Conservation (phyloP, 2,797 vertebrate species). For the Gambusia yucatana region DNA sequence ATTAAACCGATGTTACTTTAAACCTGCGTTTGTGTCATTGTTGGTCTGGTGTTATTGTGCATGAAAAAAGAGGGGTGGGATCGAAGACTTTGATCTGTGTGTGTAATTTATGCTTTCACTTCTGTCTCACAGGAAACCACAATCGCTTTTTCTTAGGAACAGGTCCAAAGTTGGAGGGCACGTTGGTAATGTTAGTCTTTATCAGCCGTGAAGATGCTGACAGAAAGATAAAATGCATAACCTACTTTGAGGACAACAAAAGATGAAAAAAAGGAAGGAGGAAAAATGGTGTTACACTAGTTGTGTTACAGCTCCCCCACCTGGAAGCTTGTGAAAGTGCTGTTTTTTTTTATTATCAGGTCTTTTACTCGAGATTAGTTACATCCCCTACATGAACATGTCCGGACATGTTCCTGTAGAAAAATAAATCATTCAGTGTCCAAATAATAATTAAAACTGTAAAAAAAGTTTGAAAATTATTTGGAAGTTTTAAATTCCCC, state of each 20-base stretch:
- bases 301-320: conserved; percentile 24
- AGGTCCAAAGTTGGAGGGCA: not conserved
- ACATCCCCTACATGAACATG: not conserved
- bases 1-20: conserved; percentile 8
- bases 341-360: not conserved
- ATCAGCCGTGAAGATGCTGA: not conserved
- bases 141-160: not conserved
- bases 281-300: not conserved
- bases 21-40: not conserved
- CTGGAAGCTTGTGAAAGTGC: conserved; percentile 22
- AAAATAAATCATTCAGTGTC: too few species aligned
- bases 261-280: not conserved
- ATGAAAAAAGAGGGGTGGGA: not conserved
- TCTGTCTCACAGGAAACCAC: conserved; percentile 19
- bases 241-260: not conserved
- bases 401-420: too few species aligned
- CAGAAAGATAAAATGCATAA: not conserved
- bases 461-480: too few species aligned
- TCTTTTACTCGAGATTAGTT: too few species aligned
- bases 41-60: conserved; percentile 1
- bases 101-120: conserved; percentile 58
- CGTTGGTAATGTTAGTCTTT: not conserved
- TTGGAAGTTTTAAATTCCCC: too few species aligned
- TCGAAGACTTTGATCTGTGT: not conserved
- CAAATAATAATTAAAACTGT: too few species aligned